Base-by-base conservation (phyloP, 2,888 invertebrate species). In the Heteromurus nitidus region DNA sequence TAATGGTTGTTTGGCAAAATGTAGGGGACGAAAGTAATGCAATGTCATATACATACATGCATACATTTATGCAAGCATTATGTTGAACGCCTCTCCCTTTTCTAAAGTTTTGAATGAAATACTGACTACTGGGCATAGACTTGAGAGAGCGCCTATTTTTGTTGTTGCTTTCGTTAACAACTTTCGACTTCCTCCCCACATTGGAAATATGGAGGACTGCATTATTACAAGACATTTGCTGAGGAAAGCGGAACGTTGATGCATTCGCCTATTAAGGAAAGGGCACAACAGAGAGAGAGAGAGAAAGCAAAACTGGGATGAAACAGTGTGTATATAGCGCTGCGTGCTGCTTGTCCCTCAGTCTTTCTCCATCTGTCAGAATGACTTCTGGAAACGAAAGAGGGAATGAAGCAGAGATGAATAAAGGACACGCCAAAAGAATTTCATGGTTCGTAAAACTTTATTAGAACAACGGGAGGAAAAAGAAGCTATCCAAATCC, bases 371-470 rank as follows among this genome's bases (percentile, higher is more conserved):
- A 22, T 72, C 55, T 42, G 70, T 42, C 64, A 79, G 79, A 76
- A 72, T 55, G 72, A 82, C 73, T 74, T 82, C 75, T 64, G 50
- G 72, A 70, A 67, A 68, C 65, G 74, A 53, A 80, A 68, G 74
- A 80, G 73, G 80, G 80, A 73, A n/a, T n/a, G n/a, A n/a, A n/a
- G n/a, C n/a, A 58, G 72, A 70, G 70, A 68, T 67, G 74, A 53
- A 80, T 73, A 80, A 80, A 80, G 80, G 80, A 73, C 72, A 80
- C 73, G 68, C 80, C 80, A 80, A 73, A 73, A 74, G 80, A 68
- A 84, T 84, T 84, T 84, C 81, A 84, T 82, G 84, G 79, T 84
- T 84, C 84, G 84, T 84, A 82, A 84, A 84, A 82, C 80, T 83
- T 84, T 84, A 84, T 81, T 83, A 77, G 80, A 30, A 83, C 77